Conservation (phyloP, 1,140 invertebrate genomes). For the Antheraea mylitta region DNA sequence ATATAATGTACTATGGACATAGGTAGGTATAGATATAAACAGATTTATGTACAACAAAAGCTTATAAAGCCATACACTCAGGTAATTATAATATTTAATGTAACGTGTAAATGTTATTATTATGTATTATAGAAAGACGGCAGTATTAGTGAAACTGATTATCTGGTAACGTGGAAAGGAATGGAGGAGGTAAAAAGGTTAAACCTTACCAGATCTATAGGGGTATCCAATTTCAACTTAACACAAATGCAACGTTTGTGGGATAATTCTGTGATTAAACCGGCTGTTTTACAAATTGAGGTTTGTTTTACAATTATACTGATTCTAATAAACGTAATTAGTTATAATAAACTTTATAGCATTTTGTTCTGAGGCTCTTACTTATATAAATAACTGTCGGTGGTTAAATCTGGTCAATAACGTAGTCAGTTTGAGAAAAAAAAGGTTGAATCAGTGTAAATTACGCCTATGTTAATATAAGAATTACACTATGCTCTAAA, state of each 20-base stretch:
- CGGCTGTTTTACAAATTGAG: slow-evolving; percentile 78
- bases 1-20: too few relatives aligned
- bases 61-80: neutral
- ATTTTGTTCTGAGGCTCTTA: too few relatives aligned
- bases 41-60: too few relatives aligned
- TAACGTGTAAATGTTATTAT: neutral
- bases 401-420: too few relatives aligned
- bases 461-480: too few relatives aligned
- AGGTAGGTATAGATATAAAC: too few relatives aligned
- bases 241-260: slow-evolving; percentile 87
- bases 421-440: too few relatives aligned
- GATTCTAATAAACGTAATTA: too few relatives aligned
- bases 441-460: too few relatives aligned
- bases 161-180: slow-evolving; percentile 85
- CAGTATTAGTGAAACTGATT: slow-evolving; percentile 75
- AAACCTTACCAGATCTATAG: slow-evolving; percentile 83
- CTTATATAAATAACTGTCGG: too few relatives aligned
- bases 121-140: slow-evolving; percentile 45
- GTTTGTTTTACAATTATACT: slow-evolving; percentile 72
- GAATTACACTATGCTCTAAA: too few relatives aligned
- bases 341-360: too few relatives aligned
- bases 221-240: slow-evolving; percentile 92
- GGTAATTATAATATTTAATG: neutral
- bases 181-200: slow-evolving; percentile 84
- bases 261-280: slow-evolving; percentile 74